Percentiles rank a stretch among this genome's conserved stretches.
Evolutionary conservation across 2,113 vertebrate species (phyloP).

Genomic region (Zootoca vivipara): DNA sequence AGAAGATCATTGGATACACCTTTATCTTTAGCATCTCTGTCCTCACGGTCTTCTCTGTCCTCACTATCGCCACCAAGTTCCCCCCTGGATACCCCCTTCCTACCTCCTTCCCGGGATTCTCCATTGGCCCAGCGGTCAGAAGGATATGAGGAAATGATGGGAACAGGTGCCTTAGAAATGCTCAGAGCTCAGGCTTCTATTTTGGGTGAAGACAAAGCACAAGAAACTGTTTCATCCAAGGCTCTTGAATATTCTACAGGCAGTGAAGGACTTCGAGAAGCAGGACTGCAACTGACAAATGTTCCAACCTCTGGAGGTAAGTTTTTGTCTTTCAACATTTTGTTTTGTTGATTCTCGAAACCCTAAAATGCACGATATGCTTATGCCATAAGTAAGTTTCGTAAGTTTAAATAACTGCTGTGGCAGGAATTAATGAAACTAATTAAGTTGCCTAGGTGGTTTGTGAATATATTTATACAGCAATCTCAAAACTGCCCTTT

Average conservation of each 20-base stretch:
- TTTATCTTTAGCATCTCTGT: slow-evolving; percentile 92
- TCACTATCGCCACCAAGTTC: slow-evolving; percentile 95
- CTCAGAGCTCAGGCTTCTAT: slow-evolving; percentile 76
- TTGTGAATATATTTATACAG: background rate
- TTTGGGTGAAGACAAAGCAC: slow-evolving; percentile 74
- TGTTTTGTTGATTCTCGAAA: background rate
- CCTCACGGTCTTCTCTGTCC: slow-evolving; percentile 94
- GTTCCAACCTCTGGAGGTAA: slow-evolving; percentile 80
- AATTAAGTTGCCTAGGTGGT: background rate
- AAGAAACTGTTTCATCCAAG: slow-evolving; percentile 61
- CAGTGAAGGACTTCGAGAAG: slow-evolving; percentile 81
- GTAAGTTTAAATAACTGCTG: background rate
- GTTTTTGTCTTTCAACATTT: slow-evolving; percentile 27
- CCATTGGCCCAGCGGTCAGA: slow-evolving; percentile 89
- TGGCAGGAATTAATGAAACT: background rate
- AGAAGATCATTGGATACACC: slow-evolving; percentile 91
- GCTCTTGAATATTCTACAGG: slow-evolving; percentile 69
- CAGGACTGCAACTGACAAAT: slow-evolving; percentile 71
- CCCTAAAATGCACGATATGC: background rate
- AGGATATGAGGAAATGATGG: slow-evolving; percentile 89
- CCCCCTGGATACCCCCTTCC: slow-evolving; percentile 93
- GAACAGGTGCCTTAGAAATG: slow-evolving; percentile 84
- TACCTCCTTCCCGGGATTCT: slow-evolving; percentile 88
- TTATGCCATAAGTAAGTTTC: background rate
- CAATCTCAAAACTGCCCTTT: background rate